phyloP scores from a whole-genome alignment of 64 coral and sea anemone species.

The Catalaphyllia jardinei region DNA sequence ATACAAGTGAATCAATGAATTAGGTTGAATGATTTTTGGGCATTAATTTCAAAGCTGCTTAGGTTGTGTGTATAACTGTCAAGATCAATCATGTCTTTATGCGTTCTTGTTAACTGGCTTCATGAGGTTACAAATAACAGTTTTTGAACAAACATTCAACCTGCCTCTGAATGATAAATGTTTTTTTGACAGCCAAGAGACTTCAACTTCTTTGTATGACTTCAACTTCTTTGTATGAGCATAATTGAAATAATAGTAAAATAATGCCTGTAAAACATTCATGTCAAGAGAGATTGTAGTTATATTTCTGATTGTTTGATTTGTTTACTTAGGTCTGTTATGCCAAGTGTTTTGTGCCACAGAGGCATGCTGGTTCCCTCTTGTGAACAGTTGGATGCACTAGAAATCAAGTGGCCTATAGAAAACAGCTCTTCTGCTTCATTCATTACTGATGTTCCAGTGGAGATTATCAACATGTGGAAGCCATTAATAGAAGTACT shows the following conservation, averaged over 20 bases:
- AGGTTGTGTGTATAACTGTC: too few species aligned
- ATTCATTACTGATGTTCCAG: background rate
- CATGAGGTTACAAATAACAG: too few species aligned
- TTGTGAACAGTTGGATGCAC: background rate
- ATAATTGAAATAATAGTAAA: background rate
- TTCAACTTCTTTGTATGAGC: background rate
- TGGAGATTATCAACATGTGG: constrained; percentile 51
- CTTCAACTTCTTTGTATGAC: too few species aligned
- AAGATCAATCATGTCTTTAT: too few species aligned
- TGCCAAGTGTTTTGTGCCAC: background rate
- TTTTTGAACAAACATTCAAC: too few species aligned
- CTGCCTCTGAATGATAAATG: too few species aligned
- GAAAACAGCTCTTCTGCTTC: background rate
- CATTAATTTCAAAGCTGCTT: too few species aligned
- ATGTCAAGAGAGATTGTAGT: background rate
- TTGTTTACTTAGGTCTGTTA: background rate
- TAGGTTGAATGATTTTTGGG: too few species aligned
- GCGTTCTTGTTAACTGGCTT: too few species aligned
- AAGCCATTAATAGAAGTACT: constrained; percentile 71
- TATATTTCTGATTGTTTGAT: background rate
- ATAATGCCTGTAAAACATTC: background rate
- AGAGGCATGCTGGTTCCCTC: constrained; percentile 41
- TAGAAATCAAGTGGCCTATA: background rate
- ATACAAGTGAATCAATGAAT: too few species aligned
- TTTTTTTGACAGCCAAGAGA: too few species aligned